Percentiles rank a stretch among this genome's conserved stretches.
Evolutionary conservation across 1,140 invertebrate species (phyloP).

Genomic region (Chrysopa pallens): DNA sequence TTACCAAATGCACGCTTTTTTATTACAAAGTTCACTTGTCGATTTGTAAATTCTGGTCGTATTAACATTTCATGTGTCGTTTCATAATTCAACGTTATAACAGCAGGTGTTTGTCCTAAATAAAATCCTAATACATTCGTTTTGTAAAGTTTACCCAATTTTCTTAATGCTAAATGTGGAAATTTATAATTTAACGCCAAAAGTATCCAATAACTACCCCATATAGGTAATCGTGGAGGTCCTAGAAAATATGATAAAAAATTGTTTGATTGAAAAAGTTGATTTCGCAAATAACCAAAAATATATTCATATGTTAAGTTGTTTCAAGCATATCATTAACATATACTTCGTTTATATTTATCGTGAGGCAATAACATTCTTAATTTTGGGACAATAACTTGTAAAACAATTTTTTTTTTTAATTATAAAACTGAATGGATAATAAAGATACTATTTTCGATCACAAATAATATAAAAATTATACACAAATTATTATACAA

Average conservation of each 20-base stretch:
- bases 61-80: slow-evolving; percentile 21
- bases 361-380: too few species aligned
- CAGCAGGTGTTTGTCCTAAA: slow-evolving; percentile 16
- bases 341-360: too few species aligned
- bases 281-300: too few species aligned
- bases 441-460: too few species aligned
- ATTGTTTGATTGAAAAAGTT: too few species aligned
- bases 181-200: slow-evolving; percentile 14
- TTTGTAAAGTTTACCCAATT: slow-evolving; percentile 18
- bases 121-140: slow-evolving; percentile 21
- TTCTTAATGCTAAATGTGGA: slow-evolving; percentile 12
- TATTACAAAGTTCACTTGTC: slow-evolving; percentile 13
- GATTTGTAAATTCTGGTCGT: slow-evolving; percentile 23
- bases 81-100: slow-evolving; percentile 20
- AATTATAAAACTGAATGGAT: too few species aligned
- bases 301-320: too few species aligned
- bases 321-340: too few species aligned
- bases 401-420: too few species aligned
- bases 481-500: too few species aligned
- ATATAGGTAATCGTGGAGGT: slow-evolving; percentile 20
- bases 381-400: too few species aligned
- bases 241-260: slow-evolving; percentile 12
- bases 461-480: too few species aligned
- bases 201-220: slow-evolving; percentile 21
- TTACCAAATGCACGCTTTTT: neutral